These are phyloP conservation scores for Pogonocherus hispidulus DNA, from an alignment of 2,888 invertebrate genomes.

Conservation along the genomic window DNA sequence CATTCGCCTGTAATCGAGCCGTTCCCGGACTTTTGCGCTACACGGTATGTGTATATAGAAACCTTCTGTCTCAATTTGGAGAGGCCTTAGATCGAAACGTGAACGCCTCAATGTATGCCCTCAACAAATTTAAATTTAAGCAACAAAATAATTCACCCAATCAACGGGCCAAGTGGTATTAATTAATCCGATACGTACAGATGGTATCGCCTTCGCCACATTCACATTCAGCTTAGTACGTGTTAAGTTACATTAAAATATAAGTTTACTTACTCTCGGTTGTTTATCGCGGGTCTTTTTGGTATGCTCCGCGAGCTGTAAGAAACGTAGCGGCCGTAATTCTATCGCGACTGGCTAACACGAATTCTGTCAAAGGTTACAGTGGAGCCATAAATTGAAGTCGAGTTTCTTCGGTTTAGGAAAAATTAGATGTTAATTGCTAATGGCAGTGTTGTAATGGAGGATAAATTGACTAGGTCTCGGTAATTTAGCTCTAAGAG, in stretches of 20 bases:
- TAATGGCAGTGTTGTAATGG: background rate
- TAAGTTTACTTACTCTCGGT: conserved; percentile 27
- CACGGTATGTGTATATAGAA: too few relatives aligned
- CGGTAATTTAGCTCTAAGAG: background rate
- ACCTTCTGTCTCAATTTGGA: too few relatives aligned
- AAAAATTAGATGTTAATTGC: background rate
- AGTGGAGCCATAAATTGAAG: conserved; percentile 23
- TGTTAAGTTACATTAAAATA: conserved; percentile 41
- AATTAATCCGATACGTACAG: conserved; percentile 46
- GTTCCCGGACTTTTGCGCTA: too few relatives aligned
- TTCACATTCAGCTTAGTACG: conserved; percentile 30
- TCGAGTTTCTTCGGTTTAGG: background rate
- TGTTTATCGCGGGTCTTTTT: conserved; percentile 12
- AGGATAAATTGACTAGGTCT: background rate
- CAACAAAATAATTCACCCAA: conserved; percentile 23
- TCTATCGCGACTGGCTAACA: background rate
- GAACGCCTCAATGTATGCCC: conserved; percentile 18
- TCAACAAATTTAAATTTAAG: conserved; percentile 21
- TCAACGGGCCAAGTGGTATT: conserved; percentile 35
- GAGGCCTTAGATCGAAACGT: too few relatives aligned
- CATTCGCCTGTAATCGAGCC: too few relatives aligned
- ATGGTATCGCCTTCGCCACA: conserved; percentile 32
- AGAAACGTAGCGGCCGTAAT: conserved; percentile 16
- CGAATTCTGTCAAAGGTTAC: conserved; percentile 35
- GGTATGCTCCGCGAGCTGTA: too few relatives aligned